Evolutionary conservation across 2,888 invertebrate genomes (phyloP), one percentile per base, ranked within the genome.

Genomic region (Oegoconia quadripuncta): DNA sequence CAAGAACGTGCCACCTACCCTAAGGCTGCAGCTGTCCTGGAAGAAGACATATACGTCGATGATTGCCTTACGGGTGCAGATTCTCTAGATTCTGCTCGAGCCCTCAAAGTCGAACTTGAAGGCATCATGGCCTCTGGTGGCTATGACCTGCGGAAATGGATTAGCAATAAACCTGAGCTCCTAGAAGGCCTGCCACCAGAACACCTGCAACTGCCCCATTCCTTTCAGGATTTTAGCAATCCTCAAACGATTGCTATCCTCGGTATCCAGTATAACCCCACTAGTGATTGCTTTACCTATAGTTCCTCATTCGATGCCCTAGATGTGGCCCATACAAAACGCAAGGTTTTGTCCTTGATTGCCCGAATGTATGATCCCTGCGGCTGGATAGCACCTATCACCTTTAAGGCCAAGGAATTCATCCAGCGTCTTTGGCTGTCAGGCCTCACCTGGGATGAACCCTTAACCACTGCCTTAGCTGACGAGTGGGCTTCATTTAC

Each of bases 401-500:
- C 30, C 2, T 28, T 37, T 7, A 28, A 22, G 5, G 39, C 39
- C 1, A 36, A 35, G 22, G 9, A 33, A 3, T 28, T 38, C 9
- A 45, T 45, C 3, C 48, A 45, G 14, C 37, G 39, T n/a, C 13
- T 43, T 5, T 45, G 45, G 45, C 29, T 37, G 1, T 15, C 13
- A 6, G 27, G 13, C 2, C 17, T 40, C 8, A 22, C 12, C 3
- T 45, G 40, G 45, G 45, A 45, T 28, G 42, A 40, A 7, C 33
- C 25, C 3, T 3, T 44, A 1, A 23, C 38, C 2, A 9, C 22
- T 8, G 22, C 23, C 1, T 5, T 43, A 11, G 16, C 27, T n/a
- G 23, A 20, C 12, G 42, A 46, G 23, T 46, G 46, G 44, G 17
- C 18, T n/a, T n/a, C n/a, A n/a, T n/a, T n/a, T n/a, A n/a, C n/a